phyloP scores from a whole-genome alignment of 2,888 invertebrate genomes.

The Rosalia funebris region DNA sequence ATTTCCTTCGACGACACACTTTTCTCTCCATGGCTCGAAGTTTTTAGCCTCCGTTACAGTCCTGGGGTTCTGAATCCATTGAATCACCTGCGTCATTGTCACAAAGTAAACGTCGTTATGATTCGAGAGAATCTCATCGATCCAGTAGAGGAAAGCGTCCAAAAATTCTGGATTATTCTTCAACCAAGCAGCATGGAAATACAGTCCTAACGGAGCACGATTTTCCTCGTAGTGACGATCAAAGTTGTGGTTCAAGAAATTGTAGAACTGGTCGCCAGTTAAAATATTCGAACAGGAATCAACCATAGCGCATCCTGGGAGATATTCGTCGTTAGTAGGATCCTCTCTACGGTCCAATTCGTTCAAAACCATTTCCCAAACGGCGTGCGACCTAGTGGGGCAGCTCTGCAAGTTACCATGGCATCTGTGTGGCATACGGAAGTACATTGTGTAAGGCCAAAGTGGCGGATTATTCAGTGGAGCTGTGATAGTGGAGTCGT shows the following conservation, averaged over 20 bases:
- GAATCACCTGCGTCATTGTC: slow-evolving; percentile 96
- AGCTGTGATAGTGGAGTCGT: slow-evolving; percentile 95
- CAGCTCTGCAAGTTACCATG: slow-evolving; percentile 92
- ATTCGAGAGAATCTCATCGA: slow-evolving; percentile 85
- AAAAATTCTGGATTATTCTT: slow-evolving; percentile 92
- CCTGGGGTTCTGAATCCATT: slow-evolving; percentile 94
- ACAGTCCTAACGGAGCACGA: slow-evolving; percentile 87
- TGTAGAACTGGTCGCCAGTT: slow-evolving; percentile 92
- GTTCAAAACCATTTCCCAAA: slow-evolving; percentile 97
- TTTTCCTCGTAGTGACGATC: slow-evolving; percentile 92
- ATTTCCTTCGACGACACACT: slow-evolving; percentile 86
- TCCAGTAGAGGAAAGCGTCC: slow-evolving; percentile 93
- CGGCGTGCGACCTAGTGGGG: slow-evolving; percentile 91
- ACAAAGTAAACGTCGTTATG: slow-evolving; percentile 94
- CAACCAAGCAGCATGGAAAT: slow-evolving; percentile 94
- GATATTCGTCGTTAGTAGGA: slow-evolving; percentile 86
- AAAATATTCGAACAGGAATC: slow-evolving; percentile 94
- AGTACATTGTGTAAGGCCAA: slow-evolving; percentile 99
- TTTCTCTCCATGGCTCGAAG: slow-evolving; percentile 95
- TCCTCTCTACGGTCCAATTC: slow-evolving; percentile 92
- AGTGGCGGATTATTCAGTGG: slow-evolving; percentile 90
- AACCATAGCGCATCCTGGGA: slow-evolving; percentile 93
- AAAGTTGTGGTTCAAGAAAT: slow-evolving; percentile 93
- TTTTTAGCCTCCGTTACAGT: slow-evolving; percentile 86
- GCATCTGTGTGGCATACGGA: slow-evolving; percentile 94